Conservation (phyloP, 2,888 invertebrate species). For the Tenthredo notha region DNA sequence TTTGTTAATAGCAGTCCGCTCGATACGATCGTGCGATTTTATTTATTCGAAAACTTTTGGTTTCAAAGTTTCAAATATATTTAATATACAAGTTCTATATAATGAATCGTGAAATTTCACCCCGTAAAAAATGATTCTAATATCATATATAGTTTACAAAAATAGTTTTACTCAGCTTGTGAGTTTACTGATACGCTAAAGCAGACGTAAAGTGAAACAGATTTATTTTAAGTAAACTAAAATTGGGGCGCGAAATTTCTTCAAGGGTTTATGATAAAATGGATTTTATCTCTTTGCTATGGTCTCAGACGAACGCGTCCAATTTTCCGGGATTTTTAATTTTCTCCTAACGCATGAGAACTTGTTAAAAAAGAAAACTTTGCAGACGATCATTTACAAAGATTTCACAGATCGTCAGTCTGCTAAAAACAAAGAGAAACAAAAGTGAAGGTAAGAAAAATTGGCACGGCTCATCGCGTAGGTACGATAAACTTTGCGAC, state of each 20-base stretch:
- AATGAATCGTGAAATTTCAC: not conserved
- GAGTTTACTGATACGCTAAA: not conserved
- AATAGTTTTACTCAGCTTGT: not conserved
- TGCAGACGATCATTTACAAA: conserved; percentile 16
- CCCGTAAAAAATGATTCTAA: not conserved
- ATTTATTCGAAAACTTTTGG: not conserved
- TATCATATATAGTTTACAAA: not conserved
- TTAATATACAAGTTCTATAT: not conserved
- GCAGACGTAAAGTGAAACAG: not conserved
- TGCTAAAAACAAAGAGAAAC: not conserved
- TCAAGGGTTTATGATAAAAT: not conserved
- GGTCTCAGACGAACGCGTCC: not conserved
- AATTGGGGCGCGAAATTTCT: not conserved
- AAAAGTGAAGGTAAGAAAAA: not conserved
- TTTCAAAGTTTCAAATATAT: not conserved
- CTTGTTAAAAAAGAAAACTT: not conserved
- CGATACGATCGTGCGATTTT: conserved; percentile 3
- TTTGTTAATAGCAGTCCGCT: not conserved
- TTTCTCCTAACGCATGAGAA: not conserved
- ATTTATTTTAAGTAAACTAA: not conserved
- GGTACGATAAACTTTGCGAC: conserved; percentile 3
- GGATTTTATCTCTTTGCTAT: not conserved
- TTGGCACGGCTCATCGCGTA: not conserved
- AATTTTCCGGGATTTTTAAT: conserved; percentile 7
- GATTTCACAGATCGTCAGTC: not conserved